A percentile compares a stretch with the other conserved stretches of the same genome.
These are phyloP conservation scores for Asarcornis scutulata DNA, from an alignment of 2,113 vertebrate genomes.

Conservation along the genomic window DNA sequence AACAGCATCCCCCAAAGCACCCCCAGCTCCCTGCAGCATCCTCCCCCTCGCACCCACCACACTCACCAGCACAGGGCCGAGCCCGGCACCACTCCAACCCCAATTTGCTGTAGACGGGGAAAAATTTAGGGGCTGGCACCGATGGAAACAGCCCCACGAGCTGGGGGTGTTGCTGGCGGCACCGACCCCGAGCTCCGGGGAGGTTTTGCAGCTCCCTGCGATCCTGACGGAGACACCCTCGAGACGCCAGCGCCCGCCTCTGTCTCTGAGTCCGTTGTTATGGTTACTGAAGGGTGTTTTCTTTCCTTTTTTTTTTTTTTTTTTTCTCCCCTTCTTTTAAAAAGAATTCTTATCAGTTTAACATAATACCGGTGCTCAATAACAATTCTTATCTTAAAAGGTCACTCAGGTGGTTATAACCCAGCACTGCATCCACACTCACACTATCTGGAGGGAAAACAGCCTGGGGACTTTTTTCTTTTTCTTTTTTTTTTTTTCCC, in stretches of 20 bases:
- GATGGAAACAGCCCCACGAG: not conserved
- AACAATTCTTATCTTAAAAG: conserved; percentile 63
- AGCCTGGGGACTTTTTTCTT: not conserved
- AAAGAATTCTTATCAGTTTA: conserved; percentile 65
- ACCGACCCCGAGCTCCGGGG: not conserved
- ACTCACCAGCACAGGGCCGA: not conserved
- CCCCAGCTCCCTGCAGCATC: not conserved
- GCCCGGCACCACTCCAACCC: not conserved
- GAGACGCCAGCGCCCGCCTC: not conserved
- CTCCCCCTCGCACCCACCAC: not conserved
- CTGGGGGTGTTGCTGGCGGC: not conserved
- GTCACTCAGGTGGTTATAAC: conserved; percentile 57
- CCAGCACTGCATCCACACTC: conserved; percentile 5
- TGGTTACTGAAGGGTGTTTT: conserved; percentile 12
- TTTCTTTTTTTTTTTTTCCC: not conserved
- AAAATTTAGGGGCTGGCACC: not conserved
- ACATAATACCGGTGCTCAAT: conserved; percentile 10
- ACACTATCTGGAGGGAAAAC: conserved; percentile 54
- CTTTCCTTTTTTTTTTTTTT: not conserved
- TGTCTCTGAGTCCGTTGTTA: not conserved
- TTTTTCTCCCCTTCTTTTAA: not conserved
- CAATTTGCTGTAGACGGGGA: not conserved
- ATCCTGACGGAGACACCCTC: not conserved
- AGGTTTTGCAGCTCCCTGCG: not conserved
- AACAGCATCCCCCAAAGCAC: not conserved